Conservation (phyloP, 2,888 invertebrate genomes). For the Tenthredo scrophulariae region DNA sequence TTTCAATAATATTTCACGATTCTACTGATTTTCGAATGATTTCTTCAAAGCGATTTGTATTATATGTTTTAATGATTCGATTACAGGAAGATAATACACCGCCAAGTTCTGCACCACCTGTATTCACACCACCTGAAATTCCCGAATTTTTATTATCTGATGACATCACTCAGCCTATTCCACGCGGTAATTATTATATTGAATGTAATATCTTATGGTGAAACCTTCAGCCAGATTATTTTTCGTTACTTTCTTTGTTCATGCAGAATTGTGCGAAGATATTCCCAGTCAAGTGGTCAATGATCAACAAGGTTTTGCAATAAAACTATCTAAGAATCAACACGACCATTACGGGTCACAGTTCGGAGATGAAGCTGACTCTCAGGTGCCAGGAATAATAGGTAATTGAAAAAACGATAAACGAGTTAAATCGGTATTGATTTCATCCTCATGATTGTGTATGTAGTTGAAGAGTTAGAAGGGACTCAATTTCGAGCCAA, state of each 20-base stretch:
- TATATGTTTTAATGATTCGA: constrained; percentile 8
- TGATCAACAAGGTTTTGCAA: constrained; percentile 81
- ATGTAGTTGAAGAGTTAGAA: constrained; percentile 21
- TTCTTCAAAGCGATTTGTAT: not conserved
- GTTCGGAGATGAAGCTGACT: constrained; percentile 81
- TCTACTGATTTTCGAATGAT: not conserved
- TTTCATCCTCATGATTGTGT: constrained; percentile 21
- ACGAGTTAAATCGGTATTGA: not conserved
- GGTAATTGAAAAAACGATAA: constrained; percentile 64
- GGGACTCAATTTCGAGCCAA: not conserved
- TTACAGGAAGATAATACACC: constrained; percentile 85
- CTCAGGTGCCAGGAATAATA: constrained; percentile 72
- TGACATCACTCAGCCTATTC: constrained; percentile 68
- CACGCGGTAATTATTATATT: constrained; percentile 65
- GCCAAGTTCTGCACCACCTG: constrained; percentile 88
- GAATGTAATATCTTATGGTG: not conserved
- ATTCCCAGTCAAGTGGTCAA: constrained; percentile 66
- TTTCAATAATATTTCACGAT: not conserved
- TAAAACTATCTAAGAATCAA: constrained; percentile 86
- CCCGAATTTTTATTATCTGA: constrained; percentile 79
- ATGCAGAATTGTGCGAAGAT: constrained; percentile 63
- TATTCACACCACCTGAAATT: constrained; percentile 86
- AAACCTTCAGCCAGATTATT: not conserved
- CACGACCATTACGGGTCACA: constrained; percentile 88
- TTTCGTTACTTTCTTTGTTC: not conserved